Evolutionary conservation across 2,113 vertebrate species (phyloP), one percentile per base, ranked within the genome.

Genomic region (Amia ocellicauda): DNA sequence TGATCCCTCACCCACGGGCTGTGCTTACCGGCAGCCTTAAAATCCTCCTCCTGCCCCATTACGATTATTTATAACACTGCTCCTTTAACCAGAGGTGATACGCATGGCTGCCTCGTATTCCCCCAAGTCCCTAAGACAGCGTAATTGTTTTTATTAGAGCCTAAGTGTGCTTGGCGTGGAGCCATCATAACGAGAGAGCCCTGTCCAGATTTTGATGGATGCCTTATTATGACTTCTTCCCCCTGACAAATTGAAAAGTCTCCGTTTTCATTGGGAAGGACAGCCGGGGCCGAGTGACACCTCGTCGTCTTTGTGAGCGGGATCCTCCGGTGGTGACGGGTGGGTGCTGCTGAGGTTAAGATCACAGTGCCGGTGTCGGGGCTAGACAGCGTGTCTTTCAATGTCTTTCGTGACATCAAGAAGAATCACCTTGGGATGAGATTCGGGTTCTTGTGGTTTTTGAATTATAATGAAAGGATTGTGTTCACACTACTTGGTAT

Each of bases 141-240:
- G 50, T 7, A 67, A 61, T 68, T 78, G 56, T 74, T 78, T 64
- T 73, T 0, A 79, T 75, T 28, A 60, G 40, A 64, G 73, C 63
- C 76, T 66, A 41, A 43, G 68, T 66, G 59, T 47, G 29, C 73
- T 68, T 40, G 54, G 65, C 49, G 60, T 19, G n/a, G 60, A 65
- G 70, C 54, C 14, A 0, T 66, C 67, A 72, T 53, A 65, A 0
- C 0, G 57, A 58, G 62, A 71, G 50, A 67, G 64, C 36, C 75
- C 51, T 0, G 0, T 45, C 64, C 70, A 58, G 22, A 9, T 71
- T 11, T 7, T 40, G 72, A 74, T 64, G 70, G 60, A 28, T 78
- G 63, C 28, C 67, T 66, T 74, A 78, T 76, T 73, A 69, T 11
- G 36, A 29, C 20, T 20, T 1, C 16, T 0, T 0, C 0, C 0